Percentiles rank a stretch among this genome's conserved stretches.
phyloP scores from a whole-genome alignment of 2,888 invertebrate genomes.

The Mythimna impura region DNA sequence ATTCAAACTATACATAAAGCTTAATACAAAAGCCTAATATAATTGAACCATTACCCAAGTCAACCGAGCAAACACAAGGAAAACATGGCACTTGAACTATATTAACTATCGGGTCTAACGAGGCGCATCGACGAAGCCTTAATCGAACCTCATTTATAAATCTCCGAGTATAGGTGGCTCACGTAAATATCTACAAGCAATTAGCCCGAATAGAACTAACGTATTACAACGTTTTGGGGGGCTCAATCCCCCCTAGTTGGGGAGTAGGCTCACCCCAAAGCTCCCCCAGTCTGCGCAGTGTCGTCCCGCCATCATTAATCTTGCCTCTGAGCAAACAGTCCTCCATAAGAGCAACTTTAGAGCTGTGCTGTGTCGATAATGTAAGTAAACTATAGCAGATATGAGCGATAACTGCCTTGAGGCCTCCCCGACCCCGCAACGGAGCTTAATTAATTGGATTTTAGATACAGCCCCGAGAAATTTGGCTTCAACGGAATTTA shows the following conservation, averaged over 20 bases:
- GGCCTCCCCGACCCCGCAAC: conserved; percentile 40
- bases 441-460: conserved; percentile 72
- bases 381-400: conserved; percentile 75
- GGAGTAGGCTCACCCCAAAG: conserved; percentile 52
- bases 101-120: conserved; percentile 62
- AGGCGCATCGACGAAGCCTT: conserved; percentile 60
- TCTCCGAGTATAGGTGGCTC: conserved; percentile 68
- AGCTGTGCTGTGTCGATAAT: conserved; percentile 79
- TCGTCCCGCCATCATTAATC: conserved; percentile 87
- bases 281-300: conserved; percentile 72
- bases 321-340: conserved; percentile 84
- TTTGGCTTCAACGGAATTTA: conserved; percentile 65
- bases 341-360: conserved; percentile 76
- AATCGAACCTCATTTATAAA: conserved; percentile 80
- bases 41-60: conserved; percentile 45
- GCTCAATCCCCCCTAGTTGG: conserved; percentile 65
- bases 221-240: conserved; percentile 69
- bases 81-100: conserved; percentile 52
- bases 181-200: conserved; percentile 79
- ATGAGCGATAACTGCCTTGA: conserved; percentile 71
- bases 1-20: not conserved
- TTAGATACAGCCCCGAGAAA: conserved; percentile 63
- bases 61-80: conserved; percentile 37
- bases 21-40: conserved; percentile 20
- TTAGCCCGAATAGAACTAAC: conserved; percentile 76